Evolutionary conservation across 2,888 invertebrate species (phyloP).

Genomic region (Hipparchia sbordonii): DNA sequence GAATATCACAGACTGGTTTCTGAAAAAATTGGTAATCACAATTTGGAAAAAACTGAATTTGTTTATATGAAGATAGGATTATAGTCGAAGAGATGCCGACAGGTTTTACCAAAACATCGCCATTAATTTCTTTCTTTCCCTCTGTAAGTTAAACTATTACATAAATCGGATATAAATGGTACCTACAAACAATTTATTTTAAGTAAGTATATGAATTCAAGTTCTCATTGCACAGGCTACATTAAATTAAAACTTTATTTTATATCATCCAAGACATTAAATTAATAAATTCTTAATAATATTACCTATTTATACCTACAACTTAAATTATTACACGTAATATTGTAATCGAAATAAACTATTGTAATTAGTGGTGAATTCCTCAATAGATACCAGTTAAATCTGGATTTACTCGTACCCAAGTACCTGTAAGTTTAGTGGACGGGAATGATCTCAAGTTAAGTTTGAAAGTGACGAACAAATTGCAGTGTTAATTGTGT

Average conservation of each 20-base stretch:
- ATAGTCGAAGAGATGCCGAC: neutral
- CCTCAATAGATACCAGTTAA: too few species aligned
- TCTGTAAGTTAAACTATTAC: too few species aligned
- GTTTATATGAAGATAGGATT: neutral
- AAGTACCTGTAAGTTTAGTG: neutral
- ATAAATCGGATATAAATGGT: too few species aligned
- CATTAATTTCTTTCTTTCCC: too few species aligned
- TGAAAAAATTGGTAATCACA: conserved; percentile 8
- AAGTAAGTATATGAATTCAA: too few species aligned
- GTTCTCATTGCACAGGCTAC: neutral
- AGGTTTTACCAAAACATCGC: too few species aligned
- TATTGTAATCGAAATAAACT: neutral
- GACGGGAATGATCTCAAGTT: neutral
- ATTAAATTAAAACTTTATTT: neutral
- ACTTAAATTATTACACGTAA: neutral
- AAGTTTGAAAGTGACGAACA: neutral
- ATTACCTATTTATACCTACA: neutral
- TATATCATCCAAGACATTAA: neutral
- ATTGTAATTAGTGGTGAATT: neutral
- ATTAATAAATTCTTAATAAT: neutral
- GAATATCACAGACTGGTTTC: conserved; percentile 31
- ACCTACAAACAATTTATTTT: too few species aligned
- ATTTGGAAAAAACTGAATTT: neutral
- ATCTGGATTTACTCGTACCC: too few species aligned
- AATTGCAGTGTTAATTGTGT: too few species aligned